A percentile compares a stretch with the other conserved stretches of the same genome.
Conservation (phyloP, 2,113 vertebrate species). For the Puffinus mauretanicus region DNA sequence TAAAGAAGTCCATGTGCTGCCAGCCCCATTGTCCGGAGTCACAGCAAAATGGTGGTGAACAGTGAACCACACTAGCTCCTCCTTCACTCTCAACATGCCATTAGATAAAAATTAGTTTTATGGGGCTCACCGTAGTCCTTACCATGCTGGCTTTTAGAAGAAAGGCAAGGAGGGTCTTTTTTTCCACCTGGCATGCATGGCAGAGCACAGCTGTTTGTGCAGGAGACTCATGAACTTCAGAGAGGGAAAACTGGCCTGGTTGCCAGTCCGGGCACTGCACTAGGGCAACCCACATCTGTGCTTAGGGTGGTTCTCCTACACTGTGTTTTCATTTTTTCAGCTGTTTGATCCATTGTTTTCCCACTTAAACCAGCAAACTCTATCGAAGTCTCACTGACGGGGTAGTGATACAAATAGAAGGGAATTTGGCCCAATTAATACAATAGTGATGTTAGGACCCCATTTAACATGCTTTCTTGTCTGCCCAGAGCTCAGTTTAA, state of each 20-base stretch:
- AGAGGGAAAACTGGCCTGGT: background rate
- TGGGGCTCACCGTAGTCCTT: background rate
- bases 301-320: background rate
- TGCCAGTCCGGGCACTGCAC: background rate
- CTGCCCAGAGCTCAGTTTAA: background rate
- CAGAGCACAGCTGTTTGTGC: background rate
- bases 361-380: background rate
- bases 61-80: background rate
- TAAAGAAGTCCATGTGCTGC: background rate
- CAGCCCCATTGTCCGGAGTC: background rate
- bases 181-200: fast-evolving
- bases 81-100: background rate
- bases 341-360: background rate
- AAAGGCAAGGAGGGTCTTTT: background rate
- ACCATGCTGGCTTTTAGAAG: background rate
- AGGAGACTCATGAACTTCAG: background rate
- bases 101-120: background rate
- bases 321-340: background rate
- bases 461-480: background rate
- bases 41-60: background rate
- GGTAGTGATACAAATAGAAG: background rate
- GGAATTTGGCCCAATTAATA: background rate
- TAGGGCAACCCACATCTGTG: background rate
- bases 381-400: background rate
- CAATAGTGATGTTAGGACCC: background rate